Base-by-base conservation (phyloP, 53 echinoderm and acorn worm genomes). In the Holothuria scabra region DNA sequence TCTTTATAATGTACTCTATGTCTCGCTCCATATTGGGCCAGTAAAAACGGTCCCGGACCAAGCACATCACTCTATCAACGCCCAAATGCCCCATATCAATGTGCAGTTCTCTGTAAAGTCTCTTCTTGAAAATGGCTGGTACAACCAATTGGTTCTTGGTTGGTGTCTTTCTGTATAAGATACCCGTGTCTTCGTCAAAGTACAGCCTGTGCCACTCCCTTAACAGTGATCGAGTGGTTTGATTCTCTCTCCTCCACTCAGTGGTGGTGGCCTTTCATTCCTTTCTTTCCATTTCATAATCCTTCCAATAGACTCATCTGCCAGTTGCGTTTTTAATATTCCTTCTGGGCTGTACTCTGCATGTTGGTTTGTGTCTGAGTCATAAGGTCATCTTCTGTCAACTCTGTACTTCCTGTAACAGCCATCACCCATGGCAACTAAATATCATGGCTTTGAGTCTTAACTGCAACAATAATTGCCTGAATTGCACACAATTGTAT, bases 21-120 rank as follows among this genome's bases (percentile, higher is more conserved):
- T 44, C 66, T 5, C 24, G 20, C 25, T 83, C 35, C 59, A 84
- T 72, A 22, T 84, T 52, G n/a, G 65, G 87, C 87, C 81, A 82
- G 44, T 87, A 87, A 48, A 87, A 81, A 46, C 86, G 46, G 4
- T 86, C 65, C 63, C 86, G 46, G 33, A 79, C 86, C 21, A 79
- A 37, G 2, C 28, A 35, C 56, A 85, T 12, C 29, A 74, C 74
- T 74, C 85, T 56, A 6, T 85, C 85, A n/a, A 66, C 35, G 9
- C 72, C 85, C 20, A 71, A 34, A 29, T 85, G 85, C 20, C 85
- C 85, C 85, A 85, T 85, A 20, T 85, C 74, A 12, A 65, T 34
- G 35, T 85, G 85, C 5, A 90, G 67, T 44, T 91, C 87, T 23
- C 34, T 62, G 71, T 80, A 87, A 6, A 88, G 84, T 16, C 46